Evolutionary conservation across 2,888 invertebrate genomes (phyloP).

Genomic region (Subacronicta megacephala): DNA sequence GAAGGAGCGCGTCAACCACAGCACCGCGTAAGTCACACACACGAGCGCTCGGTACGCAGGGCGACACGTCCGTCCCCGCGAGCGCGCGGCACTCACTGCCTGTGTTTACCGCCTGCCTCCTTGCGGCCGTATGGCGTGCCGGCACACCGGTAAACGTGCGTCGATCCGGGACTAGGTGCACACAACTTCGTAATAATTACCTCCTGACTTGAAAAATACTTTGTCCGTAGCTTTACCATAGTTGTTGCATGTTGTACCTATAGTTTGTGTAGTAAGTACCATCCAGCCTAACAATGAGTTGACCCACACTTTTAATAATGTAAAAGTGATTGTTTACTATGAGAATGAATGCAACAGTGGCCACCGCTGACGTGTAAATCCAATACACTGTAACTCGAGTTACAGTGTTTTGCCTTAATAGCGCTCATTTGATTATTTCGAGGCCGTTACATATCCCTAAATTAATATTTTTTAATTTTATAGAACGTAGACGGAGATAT

Average conservation of each 20-base stretch:
- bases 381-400: no score
- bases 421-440: no score
- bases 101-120: constrained; percentile 65
- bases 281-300: constrained; percentile 69
- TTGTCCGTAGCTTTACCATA: constrained; percentile 52
- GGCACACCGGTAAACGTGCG: constrained; percentile 42
- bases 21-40: constrained; percentile 72
- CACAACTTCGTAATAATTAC: constrained; percentile 45
- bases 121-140: constrained; percentile 47
- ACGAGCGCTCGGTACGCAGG: constrained; percentile 70
- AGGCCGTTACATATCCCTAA: no score
- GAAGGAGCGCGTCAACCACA: constrained; percentile 82
- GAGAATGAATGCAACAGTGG: constrained; percentile 70
- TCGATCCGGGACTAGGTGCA: constrained; percentile 31
- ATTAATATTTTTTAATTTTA: no score
- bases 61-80: constrained; percentile 74
- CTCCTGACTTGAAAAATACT: constrained; percentile 42
- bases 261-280: constrained; percentile 50
- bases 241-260: no score
- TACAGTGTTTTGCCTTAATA: no score
- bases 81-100: constrained; percentile 79
- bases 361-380: no score
- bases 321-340: constrained; percentile 81
- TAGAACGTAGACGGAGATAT: no score
- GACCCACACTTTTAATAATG: constrained; percentile 74